Conservation (phyloP, 2,113 vertebrate species). For the Glareola pratincola region DNA sequence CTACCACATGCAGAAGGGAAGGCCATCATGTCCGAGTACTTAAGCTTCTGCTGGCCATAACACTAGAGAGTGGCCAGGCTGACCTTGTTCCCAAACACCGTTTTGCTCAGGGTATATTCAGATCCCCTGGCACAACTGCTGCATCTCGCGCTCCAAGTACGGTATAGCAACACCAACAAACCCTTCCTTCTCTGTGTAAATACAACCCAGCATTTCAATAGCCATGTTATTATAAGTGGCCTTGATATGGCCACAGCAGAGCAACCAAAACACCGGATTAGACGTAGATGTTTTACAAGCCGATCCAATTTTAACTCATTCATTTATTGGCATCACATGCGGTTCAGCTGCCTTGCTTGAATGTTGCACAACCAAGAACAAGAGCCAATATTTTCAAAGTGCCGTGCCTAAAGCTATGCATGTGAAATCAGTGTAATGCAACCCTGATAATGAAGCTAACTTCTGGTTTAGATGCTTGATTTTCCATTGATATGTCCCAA, state of each 20-base stretch:
- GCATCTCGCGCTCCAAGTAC: background rate
- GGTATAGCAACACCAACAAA: background rate
- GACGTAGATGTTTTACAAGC: background rate
- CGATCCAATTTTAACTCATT: constrained; percentile 32
- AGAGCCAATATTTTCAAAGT: background rate
- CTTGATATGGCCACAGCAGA: constrained; percentile 2
- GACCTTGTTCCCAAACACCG: background rate
- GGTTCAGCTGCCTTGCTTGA: background rate
- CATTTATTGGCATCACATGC: background rate
- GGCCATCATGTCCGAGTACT: background rate
- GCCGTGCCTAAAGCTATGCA: background rate
- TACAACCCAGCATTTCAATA: background rate
- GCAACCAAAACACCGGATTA: background rate
- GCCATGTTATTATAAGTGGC: background rate
- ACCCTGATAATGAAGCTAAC: background rate
- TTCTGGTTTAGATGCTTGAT: background rate
- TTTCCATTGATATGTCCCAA: background rate
- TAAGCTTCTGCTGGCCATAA: background rate
- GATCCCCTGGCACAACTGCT: background rate
- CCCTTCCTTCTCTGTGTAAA: background rate
- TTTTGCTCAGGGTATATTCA: background rate
- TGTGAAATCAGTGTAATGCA: background rate
- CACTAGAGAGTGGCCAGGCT: background rate
- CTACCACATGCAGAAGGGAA: background rate
- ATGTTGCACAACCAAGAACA: background rate